Base-by-base conservation (phyloP, 2,797 vertebrate species). In the Gymnodraco acuticeps region DNA sequence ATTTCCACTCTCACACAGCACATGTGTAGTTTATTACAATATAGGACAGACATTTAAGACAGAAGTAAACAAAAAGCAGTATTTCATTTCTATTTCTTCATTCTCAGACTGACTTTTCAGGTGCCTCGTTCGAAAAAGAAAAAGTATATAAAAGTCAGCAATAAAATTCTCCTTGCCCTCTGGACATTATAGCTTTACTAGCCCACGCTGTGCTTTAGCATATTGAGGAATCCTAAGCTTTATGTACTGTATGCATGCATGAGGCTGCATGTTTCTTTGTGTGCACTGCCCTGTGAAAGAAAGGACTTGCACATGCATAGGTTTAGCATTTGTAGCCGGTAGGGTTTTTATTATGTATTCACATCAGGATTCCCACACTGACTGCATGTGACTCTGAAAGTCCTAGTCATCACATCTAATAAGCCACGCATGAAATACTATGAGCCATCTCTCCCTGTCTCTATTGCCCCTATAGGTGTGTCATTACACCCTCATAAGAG, bases 291-390 rank as follows among this genome's bases (percentile, higher is more conserved):
- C 91, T 92, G 15, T 95, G 31, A 17, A 6, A 31, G 95, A 75
- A 90, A 91, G 86, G 95, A 95, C 94, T 94, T 94, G 95, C 95
- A 95, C 83, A 93, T 94, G 78, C 83, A 70, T 87, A 92, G 17
- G 69, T 61, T 67, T 7, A 64, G 27, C 63, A 17, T 78, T 54
- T 60, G 10, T 6, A 20, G 58, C 80, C 84, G 68, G 65, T 47
- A 71, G 83, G 53, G 20, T 50, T 79, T 80, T 47, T 89, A 92
- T 85, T 93, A 95, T 72, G 84, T 79, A 41, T 59, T 74, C 45
- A 56, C 65, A 68, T 78, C 79, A 76, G 54, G 45, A 59, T 74
- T 52, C 43, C 68, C 86, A 85, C 94, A 60, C 93, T 87, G 76
- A 94, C 82, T 77, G 83, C 89, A 92, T 94, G 95, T 95, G 96